Conservation (phyloP, 1,140 invertebrate genomes). For the Melipona quadrifasciata region DNA sequence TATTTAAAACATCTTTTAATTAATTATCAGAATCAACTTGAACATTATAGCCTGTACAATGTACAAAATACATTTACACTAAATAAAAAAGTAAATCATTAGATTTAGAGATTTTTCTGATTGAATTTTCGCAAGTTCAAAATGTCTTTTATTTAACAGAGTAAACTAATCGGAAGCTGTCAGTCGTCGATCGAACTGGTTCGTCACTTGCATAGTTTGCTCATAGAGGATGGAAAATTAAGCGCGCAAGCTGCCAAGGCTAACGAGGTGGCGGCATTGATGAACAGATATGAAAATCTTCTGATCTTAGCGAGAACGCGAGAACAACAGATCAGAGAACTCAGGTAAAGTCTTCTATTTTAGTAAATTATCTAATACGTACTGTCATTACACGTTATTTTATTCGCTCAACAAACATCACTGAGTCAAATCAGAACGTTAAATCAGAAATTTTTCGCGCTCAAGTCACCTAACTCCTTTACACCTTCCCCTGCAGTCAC, state of each 20-base stretch:
- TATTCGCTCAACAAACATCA: constrained; percentile 1
- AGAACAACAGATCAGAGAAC: constrained; percentile 88
- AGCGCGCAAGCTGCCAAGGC: constrained; percentile 85
- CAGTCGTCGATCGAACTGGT: constrained; percentile 89
- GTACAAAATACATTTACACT: no score
- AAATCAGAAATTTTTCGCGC: constrained; percentile 53
- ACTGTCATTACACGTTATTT: not conserved
- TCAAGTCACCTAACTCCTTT: constrained; percentile 84
- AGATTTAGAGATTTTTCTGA: no score
- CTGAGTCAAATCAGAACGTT: constrained; percentile 19
- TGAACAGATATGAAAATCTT: constrained; percentile 86
- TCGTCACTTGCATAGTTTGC: constrained; percentile 88
- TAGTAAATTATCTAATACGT: not conserved
- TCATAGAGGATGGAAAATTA: constrained; percentile 87
- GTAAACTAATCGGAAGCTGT: constrained; percentile 86
- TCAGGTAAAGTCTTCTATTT: constrained; percentile 82
- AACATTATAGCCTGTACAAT: not conserved
- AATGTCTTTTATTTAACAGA: constrained; percentile 72
- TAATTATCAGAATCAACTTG: not conserved
- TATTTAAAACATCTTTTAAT: not conserved
- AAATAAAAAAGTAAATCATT: no score
- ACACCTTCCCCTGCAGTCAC: constrained; percentile 86
- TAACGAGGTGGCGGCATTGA: constrained; percentile 85
- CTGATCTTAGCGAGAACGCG: constrained; percentile 87
- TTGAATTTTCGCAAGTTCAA: not conserved